Conservation (phyloP, 1,140 invertebrate genomes). For the Cydia strobilella region DNA sequence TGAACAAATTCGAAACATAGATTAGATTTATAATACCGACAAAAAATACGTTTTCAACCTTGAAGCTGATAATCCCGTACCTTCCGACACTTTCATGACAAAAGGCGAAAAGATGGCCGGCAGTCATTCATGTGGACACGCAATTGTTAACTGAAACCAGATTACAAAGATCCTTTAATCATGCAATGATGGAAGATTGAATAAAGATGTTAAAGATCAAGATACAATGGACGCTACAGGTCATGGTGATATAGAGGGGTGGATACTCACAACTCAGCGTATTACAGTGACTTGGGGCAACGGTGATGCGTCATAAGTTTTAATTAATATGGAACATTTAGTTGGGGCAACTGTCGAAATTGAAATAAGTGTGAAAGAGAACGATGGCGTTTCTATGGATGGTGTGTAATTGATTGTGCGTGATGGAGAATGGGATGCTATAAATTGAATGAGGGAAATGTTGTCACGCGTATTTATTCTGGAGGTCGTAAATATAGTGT, state of each 20-base stretch:
- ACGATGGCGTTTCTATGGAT: constrained; percentile 34
- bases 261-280: constrained; percentile 65
- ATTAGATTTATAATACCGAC: constrained; percentile 29
- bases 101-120: constrained; percentile 50
- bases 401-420: constrained; percentile 49
- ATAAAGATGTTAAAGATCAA: constrained; percentile 44
- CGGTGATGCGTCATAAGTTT: constrained; percentile 70
- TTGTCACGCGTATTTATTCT: constrained; percentile 53
- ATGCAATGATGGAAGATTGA: constrained; percentile 35
- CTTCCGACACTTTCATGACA: constrained; percentile 51
- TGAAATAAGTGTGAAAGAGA: constrained; percentile 45
- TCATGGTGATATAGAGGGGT: constrained; percentile 54
- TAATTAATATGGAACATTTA: constrained; percentile 73
- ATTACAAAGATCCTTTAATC: constrained; percentile 39
- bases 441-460: constrained; percentile 52
- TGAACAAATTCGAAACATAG: constrained; percentile 23
- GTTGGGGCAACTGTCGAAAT: constrained; percentile 49
- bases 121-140: constrained; percentile 61
- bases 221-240: constrained; percentile 50
- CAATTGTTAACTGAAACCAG: constrained; percentile 54
- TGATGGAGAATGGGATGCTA: constrained; percentile 36
- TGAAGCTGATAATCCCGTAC: constrained; percentile 58
- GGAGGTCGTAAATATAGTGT: constrained; percentile 30
- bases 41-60: constrained; percentile 33
- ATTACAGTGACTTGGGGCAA: constrained; percentile 53